Percentiles rank a stretch among this genome's conserved stretches.
These are phyloP conservation scores for Neodiprion fabricii DNA, from an alignment of 1,140 invertebrate genomes.

Conservation along the genomic window DNA sequence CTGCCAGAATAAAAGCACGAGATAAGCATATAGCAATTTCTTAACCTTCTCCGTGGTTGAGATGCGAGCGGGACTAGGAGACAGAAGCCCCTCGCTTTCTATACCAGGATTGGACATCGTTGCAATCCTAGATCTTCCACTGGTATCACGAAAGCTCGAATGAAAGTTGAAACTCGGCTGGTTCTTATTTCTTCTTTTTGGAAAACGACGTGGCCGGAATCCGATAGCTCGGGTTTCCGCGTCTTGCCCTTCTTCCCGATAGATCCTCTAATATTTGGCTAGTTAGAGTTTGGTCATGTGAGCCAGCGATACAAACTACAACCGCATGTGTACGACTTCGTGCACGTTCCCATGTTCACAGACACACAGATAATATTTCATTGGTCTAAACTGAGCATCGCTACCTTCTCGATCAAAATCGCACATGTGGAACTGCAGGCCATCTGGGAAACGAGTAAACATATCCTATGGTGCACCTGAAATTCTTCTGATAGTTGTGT, in stretches of 20 bases:
- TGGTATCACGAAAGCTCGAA: not conserved
- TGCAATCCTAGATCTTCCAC: not conserved
- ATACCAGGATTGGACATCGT: not conserved
- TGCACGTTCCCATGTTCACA: no score
- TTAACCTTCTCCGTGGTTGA: not conserved
- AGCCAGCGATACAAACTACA: not conserved
- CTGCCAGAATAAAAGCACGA: not conserved
- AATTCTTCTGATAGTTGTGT: no score
- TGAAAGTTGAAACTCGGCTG: conserved; percentile 7
- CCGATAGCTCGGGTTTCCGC: not conserved
- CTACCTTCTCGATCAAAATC: no score
- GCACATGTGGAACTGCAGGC: no score
- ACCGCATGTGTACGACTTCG: no score
- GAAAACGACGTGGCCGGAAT: not conserved
- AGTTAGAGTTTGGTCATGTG: conserved; percentile 2
- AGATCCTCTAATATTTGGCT: not conserved
- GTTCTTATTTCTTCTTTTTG: not conserved
- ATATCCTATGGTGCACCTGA: no score
- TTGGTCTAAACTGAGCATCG: no score
- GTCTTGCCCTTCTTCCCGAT: not conserved
- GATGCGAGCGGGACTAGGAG: not conserved
- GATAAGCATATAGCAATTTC: not conserved
- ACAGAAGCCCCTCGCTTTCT: not conserved
- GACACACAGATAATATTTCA: no score
- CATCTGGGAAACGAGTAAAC: no score